A percentile compares a stretch with the other conserved stretches of the same genome.
Conservation (phyloP, 2,888 invertebrate genomes). For the Neocrepidodera transversa region DNA sequence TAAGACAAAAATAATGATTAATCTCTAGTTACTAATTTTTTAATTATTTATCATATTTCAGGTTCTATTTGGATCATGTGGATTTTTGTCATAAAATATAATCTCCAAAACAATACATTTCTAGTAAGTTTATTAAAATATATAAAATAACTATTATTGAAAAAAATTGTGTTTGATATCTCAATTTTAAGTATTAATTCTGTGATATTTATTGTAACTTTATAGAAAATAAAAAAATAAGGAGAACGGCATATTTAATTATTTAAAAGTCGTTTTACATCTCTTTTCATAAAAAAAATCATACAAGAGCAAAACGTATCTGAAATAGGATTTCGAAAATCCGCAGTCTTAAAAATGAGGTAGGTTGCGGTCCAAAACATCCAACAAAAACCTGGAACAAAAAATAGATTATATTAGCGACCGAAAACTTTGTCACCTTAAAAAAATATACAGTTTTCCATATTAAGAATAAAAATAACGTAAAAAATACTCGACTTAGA, state of each 20-base stretch:
- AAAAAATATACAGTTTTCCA: too few species aligned
- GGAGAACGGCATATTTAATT: too few species aligned
- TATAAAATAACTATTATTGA: too few species aligned
- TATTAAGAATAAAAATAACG: too few species aligned
- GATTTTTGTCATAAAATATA: slow-evolving; percentile 25
- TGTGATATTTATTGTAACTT: too few species aligned
- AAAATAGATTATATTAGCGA: too few species aligned
- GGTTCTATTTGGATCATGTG: slow-evolving; percentile 31
- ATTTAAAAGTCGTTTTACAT: background rate
- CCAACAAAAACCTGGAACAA: slow-evolving; percentile 22
- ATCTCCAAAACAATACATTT: background rate
- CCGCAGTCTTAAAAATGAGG: slow-evolving; percentile 7
- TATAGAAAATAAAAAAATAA: too few species aligned
- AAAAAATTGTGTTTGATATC: too few species aligned
- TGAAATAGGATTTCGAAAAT: background rate
- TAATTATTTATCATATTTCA: slow-evolving; percentile 15
- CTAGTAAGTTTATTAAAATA: background rate
- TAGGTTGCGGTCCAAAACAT: slow-evolving; percentile 14
- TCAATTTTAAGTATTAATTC: too few species aligned
- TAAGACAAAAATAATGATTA: too few species aligned
- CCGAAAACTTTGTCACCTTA: too few species aligned
- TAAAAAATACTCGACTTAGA: too few species aligned
- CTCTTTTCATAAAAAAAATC: background rate
- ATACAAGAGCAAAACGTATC: background rate
- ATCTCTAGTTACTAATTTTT: background rate